Evolutionary conservation across 2,888 invertebrate species (phyloP).

Genomic region (Sphaeridia pumilis): DNA sequence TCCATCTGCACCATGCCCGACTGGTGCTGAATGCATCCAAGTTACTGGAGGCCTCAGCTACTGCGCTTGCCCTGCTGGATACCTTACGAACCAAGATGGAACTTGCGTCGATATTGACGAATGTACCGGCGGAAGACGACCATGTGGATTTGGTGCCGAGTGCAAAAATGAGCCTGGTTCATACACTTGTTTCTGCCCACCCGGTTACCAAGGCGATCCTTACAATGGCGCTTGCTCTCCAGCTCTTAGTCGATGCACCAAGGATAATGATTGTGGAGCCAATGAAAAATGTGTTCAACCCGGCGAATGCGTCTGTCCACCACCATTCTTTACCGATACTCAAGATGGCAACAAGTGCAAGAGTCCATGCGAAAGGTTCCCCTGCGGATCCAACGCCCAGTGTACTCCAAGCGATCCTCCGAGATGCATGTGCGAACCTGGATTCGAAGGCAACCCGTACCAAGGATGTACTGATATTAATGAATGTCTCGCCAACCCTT

Average conservation of each 20-base stretch:
- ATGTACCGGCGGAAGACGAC: constrained; percentile 59
- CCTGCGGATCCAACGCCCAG: constrained; percentile 79
- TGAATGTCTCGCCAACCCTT: constrained; percentile 67
- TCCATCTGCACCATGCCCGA: constrained; percentile 65
- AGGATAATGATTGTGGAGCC: constrained; percentile 66
- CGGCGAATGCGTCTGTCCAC: constrained; percentile 80
- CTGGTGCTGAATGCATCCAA: constrained; percentile 78
- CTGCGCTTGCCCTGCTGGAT: constrained; percentile 80
- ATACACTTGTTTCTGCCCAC: constrained; percentile 67
- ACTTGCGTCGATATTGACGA: constrained; percentile 78
- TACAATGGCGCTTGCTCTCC: constrained; percentile 70
- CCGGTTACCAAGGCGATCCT: constrained; percentile 51
- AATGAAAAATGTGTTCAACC: constrained; percentile 87
- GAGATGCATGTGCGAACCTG: constrained; percentile 73
- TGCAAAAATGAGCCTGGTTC: constrained; percentile 69
- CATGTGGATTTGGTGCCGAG: constrained; percentile 76
- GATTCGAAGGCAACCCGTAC: constrained; percentile 77
- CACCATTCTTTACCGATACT: constrained; percentile 70
- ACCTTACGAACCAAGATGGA: constrained; percentile 58
- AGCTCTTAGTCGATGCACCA: constrained; percentile 67
- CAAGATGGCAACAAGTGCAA: constrained; percentile 74
- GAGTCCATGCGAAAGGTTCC: constrained; percentile 80
- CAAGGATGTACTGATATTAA: constrained; percentile 63
- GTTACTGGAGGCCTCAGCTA: constrained; percentile 84
- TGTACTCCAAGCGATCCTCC: constrained; percentile 83